These are phyloP conservation scores for Noctilio leporinus DNA, from an alignment of 2,113 vertebrate species.

Conservation along the genomic window DNA sequence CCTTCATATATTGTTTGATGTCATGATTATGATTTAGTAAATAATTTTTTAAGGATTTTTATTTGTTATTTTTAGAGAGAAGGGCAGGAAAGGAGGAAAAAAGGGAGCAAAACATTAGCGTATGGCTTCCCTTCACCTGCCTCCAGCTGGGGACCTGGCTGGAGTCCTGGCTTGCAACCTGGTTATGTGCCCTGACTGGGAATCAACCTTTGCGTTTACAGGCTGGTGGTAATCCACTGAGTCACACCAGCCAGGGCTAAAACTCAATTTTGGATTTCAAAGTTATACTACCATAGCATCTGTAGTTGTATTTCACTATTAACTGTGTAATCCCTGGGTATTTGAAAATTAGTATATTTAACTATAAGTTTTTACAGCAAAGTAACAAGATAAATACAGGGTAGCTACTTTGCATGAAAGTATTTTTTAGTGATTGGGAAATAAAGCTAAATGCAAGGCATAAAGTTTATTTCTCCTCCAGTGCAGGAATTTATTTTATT, in stretches of 20 bases:
- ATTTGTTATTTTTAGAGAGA: no score
- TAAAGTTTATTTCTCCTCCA: background rate
- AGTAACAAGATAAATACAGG: slow-evolving; percentile 25
- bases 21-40: background rate
- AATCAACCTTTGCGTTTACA: no score
- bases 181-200: no score
- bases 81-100: no score
- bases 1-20: background rate
- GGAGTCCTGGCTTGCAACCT: no score
- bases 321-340: background rate
- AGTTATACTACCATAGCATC: background rate
- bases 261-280: background rate
- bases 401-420: background rate
- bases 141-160: no score
- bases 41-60: no score
- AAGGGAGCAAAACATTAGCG: no score
- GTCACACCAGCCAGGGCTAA: no score
- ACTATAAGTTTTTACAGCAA: slow-evolving; percentile 3
- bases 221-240: no score
- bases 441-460: background rate
- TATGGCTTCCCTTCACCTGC: no score
- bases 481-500: background rate
- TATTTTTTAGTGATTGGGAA: background rate
- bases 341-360: slow-evolving; percentile 31
- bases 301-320: background rate